phyloP scores from a whole-genome alignment of 2,888 invertebrate genomes.

The Hypercompe scribonia region DNA sequence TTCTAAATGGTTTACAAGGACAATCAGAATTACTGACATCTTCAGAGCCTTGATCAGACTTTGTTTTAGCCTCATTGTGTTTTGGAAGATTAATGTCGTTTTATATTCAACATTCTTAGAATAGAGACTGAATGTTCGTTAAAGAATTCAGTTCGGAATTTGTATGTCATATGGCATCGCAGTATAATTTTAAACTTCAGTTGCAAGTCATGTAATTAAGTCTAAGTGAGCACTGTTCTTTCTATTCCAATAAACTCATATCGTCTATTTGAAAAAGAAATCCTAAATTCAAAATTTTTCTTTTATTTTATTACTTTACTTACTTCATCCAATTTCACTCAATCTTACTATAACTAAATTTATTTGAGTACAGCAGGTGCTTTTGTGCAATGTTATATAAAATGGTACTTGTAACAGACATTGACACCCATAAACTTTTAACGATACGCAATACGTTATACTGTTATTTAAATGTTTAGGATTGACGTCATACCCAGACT shows the following conservation, averaged over 20 bases:
- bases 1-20: background rate
- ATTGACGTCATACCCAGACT: conserved; percentile 10
- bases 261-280: background rate
- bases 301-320: background rate
- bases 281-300: background rate
- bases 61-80: background rate
- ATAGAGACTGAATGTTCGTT: background rate
- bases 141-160: background rate
- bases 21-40: background rate
- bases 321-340: background rate
- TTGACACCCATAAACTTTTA: conserved; percentile 9
- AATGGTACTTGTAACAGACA: background rate
- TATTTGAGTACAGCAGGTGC: background rate
- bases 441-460: background rate
- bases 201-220: background rate
- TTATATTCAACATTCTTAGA: background rate
- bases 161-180: background rate
- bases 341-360: background rate
- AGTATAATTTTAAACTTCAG: background rate
- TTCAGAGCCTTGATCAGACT: background rate
- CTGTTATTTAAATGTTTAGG: background rate
- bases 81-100: background rate
- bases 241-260: background rate
- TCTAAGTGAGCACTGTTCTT: background rate
- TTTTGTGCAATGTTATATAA: background rate